Evolutionary conservation across 53 echinoderm and acorn worm genomes (phyloP), one percentile per base, ranked within the genome.

Genomic region (Henricia sp.): DNA sequence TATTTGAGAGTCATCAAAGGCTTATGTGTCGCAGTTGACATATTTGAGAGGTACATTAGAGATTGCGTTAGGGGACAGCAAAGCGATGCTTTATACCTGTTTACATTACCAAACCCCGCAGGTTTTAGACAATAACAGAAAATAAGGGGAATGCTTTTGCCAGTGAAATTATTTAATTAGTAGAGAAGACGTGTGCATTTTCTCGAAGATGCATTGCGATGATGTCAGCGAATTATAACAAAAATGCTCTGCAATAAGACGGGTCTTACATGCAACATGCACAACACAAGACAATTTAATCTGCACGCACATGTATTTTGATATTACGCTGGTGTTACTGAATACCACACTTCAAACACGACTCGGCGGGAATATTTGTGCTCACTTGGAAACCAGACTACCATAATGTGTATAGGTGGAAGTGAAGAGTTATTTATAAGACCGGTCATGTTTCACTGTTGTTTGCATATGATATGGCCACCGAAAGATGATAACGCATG

Each of bases 341-440:
- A n/a, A 68, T 41, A 68, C 43, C 23, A 36, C 25, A 68, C 27
- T 6, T 12, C 37, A 66, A 37, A 66, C 11, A 66, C 30, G 36
- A 36, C 53, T 20, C 65, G 34, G 19, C 36, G 37, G 37, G 16
- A 34, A 65, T 65, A 42, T 68, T 68, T 68, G n/a, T 6, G 68
- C 16, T 68, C 42, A 68, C 68, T 68, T 68, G 68, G 41, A 41
- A 68, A 68, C 68, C 40, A 41, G 68, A 23, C 68, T 42, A 40
- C 19, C n/a, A 25, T 10, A 12, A 25, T 58, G 13, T 30, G 29
- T 58, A 30, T 3, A 26, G 3, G 25, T 25, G 14, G 3, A 26
- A 10, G 58, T 26, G 58, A 8, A 25, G 58, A 24, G 27, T 9
- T 26, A 24, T n/a, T n/a, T n/a, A n/a, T 4, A 23, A 24, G 53